Percentiles rank a stretch among this genome's conserved stretches.
Evolutionary conservation across 1,140 invertebrate species (phyloP).

Genomic region (Elymnias hypermnestra): DNA sequence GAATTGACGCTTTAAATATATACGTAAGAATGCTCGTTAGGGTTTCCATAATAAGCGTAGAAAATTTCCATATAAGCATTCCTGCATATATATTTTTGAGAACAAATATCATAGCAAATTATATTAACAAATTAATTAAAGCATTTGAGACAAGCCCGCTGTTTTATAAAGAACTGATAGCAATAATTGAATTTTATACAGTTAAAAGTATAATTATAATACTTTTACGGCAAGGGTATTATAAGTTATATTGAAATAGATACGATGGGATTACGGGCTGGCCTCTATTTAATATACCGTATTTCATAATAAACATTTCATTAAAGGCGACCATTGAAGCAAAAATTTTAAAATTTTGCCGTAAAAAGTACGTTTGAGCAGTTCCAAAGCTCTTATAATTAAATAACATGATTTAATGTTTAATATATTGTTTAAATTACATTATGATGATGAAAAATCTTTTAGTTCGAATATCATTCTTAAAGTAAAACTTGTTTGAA

Average conservation of each 20-base stretch:
- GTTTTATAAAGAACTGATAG: neutral
- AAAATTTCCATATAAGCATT: too few relatives aligned
- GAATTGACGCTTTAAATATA: conserved; percentile 18
- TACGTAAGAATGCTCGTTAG: conserved; percentile 20
- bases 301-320: too few relatives aligned
- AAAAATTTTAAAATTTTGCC: too few relatives aligned
- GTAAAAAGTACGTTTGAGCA: too few relatives aligned
- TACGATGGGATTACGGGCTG: conserved; percentile 12
- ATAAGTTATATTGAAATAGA: conserved; percentile 15
- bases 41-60: too few relatives aligned
- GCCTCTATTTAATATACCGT: conserved; percentile 15
- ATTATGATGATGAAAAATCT: too few relatives aligned
- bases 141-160: conserved; percentile 11
- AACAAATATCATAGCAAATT: conserved; percentile 11
- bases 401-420: too few relatives aligned
- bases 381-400: too few relatives aligned
- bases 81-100: conserved; percentile 6
- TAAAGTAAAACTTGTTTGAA: too few relatives aligned
- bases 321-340: conserved; percentile 16
- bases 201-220: conserved; percentile 4
- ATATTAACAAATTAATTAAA: conserved; percentile 15
- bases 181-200: too few relatives aligned
- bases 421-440: too few relatives aligned
- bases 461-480: too few relatives aligned
- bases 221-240: conserved; percentile 5